A percentile compares a stretch with the other conserved stretches of the same genome.
Conservation (phyloP, 2,113 vertebrate species). For the Hippocampus zosterae region DNA sequence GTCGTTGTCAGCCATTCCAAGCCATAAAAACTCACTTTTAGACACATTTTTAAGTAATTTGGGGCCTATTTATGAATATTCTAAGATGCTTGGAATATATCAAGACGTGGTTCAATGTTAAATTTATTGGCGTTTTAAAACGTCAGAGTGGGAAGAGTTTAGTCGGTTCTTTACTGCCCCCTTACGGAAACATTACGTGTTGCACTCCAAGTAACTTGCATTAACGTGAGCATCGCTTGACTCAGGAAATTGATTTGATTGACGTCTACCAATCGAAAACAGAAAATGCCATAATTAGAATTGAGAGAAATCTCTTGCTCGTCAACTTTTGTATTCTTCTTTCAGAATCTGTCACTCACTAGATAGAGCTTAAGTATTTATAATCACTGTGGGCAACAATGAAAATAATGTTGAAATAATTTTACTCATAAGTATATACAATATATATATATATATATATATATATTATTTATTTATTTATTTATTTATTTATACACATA, state of each 20-base stretch:
- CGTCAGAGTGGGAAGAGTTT: neutral
- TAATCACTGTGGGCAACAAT: conserved; percentile 4
- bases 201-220: neutral
- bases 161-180: conserved; percentile 29
- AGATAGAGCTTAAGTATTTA: conserved; percentile 37
- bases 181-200: conserved; percentile 36
- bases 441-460: neutral
- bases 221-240: neutral
- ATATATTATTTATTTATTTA: too few relatives aligned
- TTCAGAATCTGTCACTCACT: conserved; percentile 29
- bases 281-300: neutral
- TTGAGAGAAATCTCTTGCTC: neutral
- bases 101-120: neutral
- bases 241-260: neutral
- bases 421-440: neutral
- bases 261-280: neutral
- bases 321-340: neutral
- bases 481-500: too few relatives aligned
- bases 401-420: neutral
- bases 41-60: neutral
- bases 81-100: neutral
- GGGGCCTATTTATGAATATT: neutral
- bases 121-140: neutral
- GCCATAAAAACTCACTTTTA: neutral
- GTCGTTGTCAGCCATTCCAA: neutral